Conservation (phyloP, 2,797 vertebrate genomes). For the Fistularia tabacaria region DNA sequence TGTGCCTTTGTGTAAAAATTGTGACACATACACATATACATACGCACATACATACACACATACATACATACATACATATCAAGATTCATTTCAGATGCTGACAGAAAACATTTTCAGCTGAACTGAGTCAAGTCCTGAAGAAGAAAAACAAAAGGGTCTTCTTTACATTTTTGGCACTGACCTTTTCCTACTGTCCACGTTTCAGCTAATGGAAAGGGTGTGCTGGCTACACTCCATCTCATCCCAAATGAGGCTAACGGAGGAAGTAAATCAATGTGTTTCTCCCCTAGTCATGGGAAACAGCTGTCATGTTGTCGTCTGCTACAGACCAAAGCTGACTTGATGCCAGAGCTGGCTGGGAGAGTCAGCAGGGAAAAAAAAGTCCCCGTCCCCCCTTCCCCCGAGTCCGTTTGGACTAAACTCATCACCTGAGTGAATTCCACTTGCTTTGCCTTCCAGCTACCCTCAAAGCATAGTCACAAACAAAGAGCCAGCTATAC, state of each 20-base stretch:
- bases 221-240: conserved; percentile 66
- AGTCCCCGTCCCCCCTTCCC: conserved; percentile 15
- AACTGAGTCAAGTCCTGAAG: conserved; percentile 44
- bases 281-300: conserved; percentile 66
- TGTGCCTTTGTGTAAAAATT: too few relatives aligned
- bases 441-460: conserved; percentile 50
- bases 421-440: conserved; percentile 66
- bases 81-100: conserved; percentile 27
- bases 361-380: conserved; percentile 49
- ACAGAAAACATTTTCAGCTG: conserved; percentile 43
- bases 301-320: conserved; percentile 71
- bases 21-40: neutral
- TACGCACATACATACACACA: conserved; percentile 9
- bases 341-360: conserved; percentile 59
- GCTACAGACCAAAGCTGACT: conserved; percentile 53
- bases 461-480: conserved; percentile 27
- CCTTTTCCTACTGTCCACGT: conserved; percentile 58
- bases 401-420: conserved; percentile 46
- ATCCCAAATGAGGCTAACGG: conserved; percentile 64
- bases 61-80: conserved; percentile 10
- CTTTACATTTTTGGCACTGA: conserved; percentile 36
- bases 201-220: conserved; percentile 30
- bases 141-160: conserved; percentile 19
- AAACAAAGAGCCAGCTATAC: conserved; percentile 39
- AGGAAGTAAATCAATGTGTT: conserved; percentile 66